Evolutionary conservation across 2,888 invertebrate species (phyloP).

Genomic region (Oxytorus armatus): DNA sequence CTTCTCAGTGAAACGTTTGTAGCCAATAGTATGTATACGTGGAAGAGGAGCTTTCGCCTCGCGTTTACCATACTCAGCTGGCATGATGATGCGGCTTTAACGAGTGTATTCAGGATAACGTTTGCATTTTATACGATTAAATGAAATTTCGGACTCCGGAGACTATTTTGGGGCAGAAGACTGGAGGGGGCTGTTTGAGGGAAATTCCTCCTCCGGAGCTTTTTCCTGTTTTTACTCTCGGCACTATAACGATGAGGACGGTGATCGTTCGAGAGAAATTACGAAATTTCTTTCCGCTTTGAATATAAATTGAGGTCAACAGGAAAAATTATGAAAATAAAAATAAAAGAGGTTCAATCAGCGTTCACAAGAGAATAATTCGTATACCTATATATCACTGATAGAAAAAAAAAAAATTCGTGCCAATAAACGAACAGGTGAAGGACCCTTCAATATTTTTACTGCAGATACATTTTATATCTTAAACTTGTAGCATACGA

Average conservation of each 20-base stretch:
- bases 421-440: too few relatives aligned
- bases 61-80: constrained; percentile 44
- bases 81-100: constrained; percentile 66
- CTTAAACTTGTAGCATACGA: too few relatives aligned
- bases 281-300: neutral
- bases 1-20: constrained; percentile 1
- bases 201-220: constrained; percentile 21
- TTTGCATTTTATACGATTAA: constrained; percentile 63
- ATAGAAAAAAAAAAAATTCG: too few relatives aligned
- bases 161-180: constrained; percentile 19
- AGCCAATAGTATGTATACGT: constrained; percentile 1
- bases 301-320: neutral
- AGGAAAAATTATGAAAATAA: neutral
- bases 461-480: too few relatives aligned
- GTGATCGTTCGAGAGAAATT: constrained; percentile 9
- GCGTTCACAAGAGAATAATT: neutral
- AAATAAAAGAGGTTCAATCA: neutral
- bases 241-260: neutral
- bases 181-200: constrained; percentile 20
- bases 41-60: constrained; percentile 27
- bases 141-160: constrained; percentile 50
- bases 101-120: constrained; percentile 64
- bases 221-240: neutral
- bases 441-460: too few relatives aligned
- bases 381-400: too few relatives aligned